Conservation (phyloP, 2,113 vertebrate genomes). For the Phylloscopus trochilus region DNA sequence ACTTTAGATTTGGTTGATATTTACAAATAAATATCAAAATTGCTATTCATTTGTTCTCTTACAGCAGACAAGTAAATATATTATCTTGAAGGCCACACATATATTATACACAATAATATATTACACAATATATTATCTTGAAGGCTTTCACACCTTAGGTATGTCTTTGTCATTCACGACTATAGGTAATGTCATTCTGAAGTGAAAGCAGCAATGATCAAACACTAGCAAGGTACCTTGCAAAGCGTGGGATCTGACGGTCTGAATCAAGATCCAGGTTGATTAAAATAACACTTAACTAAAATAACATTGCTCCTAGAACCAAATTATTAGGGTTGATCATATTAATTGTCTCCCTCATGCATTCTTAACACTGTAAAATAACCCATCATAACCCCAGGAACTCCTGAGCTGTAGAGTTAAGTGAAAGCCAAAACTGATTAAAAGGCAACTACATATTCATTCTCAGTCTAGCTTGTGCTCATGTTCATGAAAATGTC, state of each 20-base stretch:
- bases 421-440: not conserved
- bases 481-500: not conserved
- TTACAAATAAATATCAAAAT: not conserved
- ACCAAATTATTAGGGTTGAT: not conserved
- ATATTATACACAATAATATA: too few relatives aligned
- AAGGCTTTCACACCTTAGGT: not conserved
- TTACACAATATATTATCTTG: too few relatives aligned
- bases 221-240: not conserved
- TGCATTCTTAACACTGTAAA: not conserved
- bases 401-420: not conserved
- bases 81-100: not conserved
- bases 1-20: not conserved
- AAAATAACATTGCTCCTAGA: not conserved
- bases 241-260: not conserved
- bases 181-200: not conserved
- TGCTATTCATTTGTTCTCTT: not conserved
- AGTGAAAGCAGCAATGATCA: not conserved
- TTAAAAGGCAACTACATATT: not conserved
- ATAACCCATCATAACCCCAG: accelerated
- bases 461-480: not conserved
- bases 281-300: not conserved
- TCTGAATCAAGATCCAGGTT: not conserved
- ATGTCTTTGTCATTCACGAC: not conserved
- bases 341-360: not conserved
- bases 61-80: not conserved